A percentile compares a stretch with the other conserved stretches of the same genome.
These are phyloP conservation scores for Leptinotarsa haldemani DNA, from an alignment of 2,888 invertebrate genomes.

Conservation along the genomic window DNA sequence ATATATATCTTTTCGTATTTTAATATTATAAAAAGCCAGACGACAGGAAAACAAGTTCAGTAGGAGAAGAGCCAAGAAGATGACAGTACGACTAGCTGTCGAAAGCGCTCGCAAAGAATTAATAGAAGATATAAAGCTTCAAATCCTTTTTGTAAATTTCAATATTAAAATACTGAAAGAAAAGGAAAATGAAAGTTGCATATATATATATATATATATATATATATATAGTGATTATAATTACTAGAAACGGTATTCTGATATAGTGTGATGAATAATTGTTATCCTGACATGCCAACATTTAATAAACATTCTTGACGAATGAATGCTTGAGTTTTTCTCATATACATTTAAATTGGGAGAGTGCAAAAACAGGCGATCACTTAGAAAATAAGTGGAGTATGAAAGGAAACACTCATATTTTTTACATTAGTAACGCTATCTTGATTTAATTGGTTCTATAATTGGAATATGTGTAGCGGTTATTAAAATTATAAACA, in stretches of 20 bases:
- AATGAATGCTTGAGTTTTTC: background rate
- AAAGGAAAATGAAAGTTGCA: no score
- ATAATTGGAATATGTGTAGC: slow-evolving; percentile 6
- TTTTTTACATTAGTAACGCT: slow-evolving; percentile 34
- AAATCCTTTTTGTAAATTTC: no score
- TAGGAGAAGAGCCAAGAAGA: no score
- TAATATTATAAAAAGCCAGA: no score
- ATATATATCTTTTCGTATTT: no score
- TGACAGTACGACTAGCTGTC: no score
- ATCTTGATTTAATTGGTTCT: slow-evolving; percentile 24
- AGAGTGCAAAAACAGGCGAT: slow-evolving; percentile 26
- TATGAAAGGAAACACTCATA: slow-evolving; percentile 39
- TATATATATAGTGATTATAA: background rate
- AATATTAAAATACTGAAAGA: no score
- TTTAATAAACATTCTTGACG: background rate
- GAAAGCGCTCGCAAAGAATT: no score
- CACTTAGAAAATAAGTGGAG: slow-evolving; percentile 41
- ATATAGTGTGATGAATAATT: background rate
- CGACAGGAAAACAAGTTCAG: no score
- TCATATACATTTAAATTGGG: slow-evolving; percentile 6
- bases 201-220: no score
- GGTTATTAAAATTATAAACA: slow-evolving; percentile 5
- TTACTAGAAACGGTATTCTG: background rate
- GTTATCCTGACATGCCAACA: background rate
- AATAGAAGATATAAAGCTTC: no score